A percentile compares a stretch with the other conserved stretches of the same genome.
Evolutionary conservation across 2,113 vertebrate species (phyloP).

Genomic region (Hydrolagus affinis): DNA sequence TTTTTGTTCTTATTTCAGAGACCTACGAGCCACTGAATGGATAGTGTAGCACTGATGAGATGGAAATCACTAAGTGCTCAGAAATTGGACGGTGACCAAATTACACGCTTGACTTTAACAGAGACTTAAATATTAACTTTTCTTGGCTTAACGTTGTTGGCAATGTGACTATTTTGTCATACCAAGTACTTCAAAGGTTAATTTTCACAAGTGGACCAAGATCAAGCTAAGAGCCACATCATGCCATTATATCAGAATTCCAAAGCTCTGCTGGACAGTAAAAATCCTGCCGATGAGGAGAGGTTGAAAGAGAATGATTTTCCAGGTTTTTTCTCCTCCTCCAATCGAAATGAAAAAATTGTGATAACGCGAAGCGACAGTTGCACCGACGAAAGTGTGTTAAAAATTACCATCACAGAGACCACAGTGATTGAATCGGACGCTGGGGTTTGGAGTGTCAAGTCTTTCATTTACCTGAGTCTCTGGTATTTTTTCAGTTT

Average conservation of each 20-base stretch:
- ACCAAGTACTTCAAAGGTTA: neutral
- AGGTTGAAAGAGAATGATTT: constrained; percentile 40
- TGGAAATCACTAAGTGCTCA: neutral
- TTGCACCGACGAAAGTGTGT: constrained; percentile 63
- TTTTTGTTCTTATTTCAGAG: neutral
- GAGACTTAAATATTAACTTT: neutral
- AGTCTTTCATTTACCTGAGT: constrained; percentile 68
- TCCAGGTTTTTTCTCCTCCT: constrained; percentile 51
- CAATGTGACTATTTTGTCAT: neutral
- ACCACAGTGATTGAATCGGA: constrained; percentile 82
- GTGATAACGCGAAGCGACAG: constrained; percentile 67
- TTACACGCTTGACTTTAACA: neutral
- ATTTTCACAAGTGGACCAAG: neutral
- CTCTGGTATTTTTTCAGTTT: constrained; percentile 97
- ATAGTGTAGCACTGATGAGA: neutral
- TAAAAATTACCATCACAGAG: constrained; percentile 86
- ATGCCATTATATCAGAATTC: constrained; percentile 42
- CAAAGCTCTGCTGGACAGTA: neutral
- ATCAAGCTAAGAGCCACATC: neutral
- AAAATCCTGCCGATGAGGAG: constrained; percentile 37
- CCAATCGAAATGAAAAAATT: constrained; percentile 62
- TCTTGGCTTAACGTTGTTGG: neutral
- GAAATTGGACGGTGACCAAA: neutral
- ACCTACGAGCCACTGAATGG: neutral
- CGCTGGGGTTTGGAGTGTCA: constrained; percentile 72